Percentiles rank a stretch among this genome's conserved stretches.
phyloP scores from a whole-genome alignment of 35 echinoderm and acorn worm species.

The Acanthaster planci region DNA sequence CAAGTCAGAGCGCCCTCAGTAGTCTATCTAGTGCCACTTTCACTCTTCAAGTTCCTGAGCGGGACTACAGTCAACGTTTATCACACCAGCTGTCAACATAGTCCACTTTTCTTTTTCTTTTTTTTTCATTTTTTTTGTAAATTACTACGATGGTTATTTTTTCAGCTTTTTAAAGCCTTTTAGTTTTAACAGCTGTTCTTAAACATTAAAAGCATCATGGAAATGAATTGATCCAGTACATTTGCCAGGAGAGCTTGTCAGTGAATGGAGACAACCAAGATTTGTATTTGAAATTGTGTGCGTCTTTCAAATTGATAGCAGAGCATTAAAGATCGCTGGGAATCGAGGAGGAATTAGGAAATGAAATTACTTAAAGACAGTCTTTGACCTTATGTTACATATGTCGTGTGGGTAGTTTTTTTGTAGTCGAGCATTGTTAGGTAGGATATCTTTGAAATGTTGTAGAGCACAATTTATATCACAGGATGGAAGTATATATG shows the following conservation, averaged over 20 bases:
- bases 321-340: background rate
- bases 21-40: conserved; percentile 55
- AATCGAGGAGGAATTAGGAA: background rate
- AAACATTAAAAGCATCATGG: background rate
- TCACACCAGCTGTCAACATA: conserved; percentile 16
- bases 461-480: background rate
- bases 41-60: conserved; percentile 58
- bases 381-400: conserved; percentile 1
- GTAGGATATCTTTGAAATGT: background rate
- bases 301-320: too few species aligned
- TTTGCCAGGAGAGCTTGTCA: too few species aligned
- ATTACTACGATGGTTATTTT: background rate
- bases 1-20: conserved; percentile 59
- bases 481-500: background rate
- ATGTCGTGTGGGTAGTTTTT: conserved; percentile 17
- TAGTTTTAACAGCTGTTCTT: conserved; percentile 15
- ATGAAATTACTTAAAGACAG: conserved; percentile 11
- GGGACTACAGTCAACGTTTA: conserved; percentile 49
- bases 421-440: background rate
- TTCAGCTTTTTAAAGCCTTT: background rate
- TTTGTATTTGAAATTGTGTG: too few species aligned
- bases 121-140: background rate
- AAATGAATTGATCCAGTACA: too few species aligned
- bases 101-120: background rate
- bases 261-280: too few species aligned